phyloP scores from a whole-genome alignment of 2,113 vertebrate species.

The Scartelaos histophorus region DNA sequence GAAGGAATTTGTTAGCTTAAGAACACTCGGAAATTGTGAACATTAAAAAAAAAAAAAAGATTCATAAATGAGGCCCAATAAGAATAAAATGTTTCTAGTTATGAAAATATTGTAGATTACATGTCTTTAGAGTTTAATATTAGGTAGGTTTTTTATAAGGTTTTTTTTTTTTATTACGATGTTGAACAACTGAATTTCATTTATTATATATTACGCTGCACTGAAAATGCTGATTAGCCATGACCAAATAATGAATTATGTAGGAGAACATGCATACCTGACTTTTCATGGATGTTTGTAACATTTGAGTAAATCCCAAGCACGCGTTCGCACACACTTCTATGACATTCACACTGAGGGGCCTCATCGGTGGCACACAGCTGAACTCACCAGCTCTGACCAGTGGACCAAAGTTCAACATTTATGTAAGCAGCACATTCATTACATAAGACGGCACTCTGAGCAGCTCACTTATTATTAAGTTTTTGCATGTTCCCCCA shows the following conservation, averaged over 20 bases:
- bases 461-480: constrained; percentile 80
- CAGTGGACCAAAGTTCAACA: constrained; percentile 79
- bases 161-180: too few species aligned
- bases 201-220: neutral
- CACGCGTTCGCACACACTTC: neutral
- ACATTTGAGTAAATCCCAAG: constrained; percentile 35
- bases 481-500: constrained; percentile 49
- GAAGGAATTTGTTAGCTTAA: too few species aligned
- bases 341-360: constrained; percentile 48
- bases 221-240: neutral
- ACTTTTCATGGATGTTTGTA: constrained; percentile 8
- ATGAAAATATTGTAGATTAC: too few species aligned
- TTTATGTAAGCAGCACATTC: constrained; percentile 79
- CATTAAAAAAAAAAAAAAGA: too few species aligned
- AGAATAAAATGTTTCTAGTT: too few species aligned
- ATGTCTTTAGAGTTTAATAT: too few species aligned
- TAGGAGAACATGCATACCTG: neutral
- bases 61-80: too few species aligned
- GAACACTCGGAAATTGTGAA: too few species aligned
- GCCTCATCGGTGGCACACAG: constrained; percentile 64
- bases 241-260: neutral
- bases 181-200: too few species aligned
- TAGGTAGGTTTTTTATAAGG: too few species aligned
- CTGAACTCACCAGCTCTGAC: constrained; percentile 65
- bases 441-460: constrained; percentile 79